phyloP scores from a whole-genome alignment of 2,797 vertebrate species.

The Florisuga fusca region DNA sequence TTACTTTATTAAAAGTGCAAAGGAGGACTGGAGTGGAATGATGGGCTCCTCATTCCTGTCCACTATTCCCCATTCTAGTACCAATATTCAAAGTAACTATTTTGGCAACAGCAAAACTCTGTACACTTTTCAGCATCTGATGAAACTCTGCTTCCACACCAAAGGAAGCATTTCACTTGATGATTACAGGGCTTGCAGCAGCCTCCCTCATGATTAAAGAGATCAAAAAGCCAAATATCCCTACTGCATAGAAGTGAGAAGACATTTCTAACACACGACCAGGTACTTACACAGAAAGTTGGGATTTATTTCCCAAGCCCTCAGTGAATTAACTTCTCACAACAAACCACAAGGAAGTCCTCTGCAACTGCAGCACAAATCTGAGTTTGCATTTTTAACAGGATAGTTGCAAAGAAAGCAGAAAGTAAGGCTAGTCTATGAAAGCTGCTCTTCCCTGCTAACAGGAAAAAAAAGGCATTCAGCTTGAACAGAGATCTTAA shows the following conservation, averaged over 20 bases:
- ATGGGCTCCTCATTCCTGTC: no score
- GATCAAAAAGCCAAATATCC: neutral
- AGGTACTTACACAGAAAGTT: neutral
- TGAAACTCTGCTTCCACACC: neutral
- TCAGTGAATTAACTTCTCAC: constrained; percentile 22
- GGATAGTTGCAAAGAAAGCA: constrained; percentile 52
- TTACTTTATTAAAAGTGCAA: neutral
- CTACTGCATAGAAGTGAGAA: neutral
- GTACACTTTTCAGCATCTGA: neutral
- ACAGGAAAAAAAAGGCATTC: neutral
- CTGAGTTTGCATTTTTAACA: neutral
- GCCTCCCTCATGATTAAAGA: neutral
- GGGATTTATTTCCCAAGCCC: neutral
- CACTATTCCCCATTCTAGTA: fast-evolving
- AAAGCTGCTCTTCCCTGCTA: neutral
- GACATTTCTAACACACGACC: neutral
- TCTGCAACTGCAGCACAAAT: constrained; percentile 57
- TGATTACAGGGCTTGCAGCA: neutral
- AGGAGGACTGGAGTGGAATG: neutral
- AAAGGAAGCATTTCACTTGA: neutral
- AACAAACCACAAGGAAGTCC: constrained; percentile 23
- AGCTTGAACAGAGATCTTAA: neutral
- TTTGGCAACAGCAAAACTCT: neutral
- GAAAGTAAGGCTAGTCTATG: neutral
- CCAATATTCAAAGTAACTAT: neutral